Evolutionary conservation across 2,797 vertebrate species (phyloP).

Genomic region (Philypnodon macrostomus): DNA sequence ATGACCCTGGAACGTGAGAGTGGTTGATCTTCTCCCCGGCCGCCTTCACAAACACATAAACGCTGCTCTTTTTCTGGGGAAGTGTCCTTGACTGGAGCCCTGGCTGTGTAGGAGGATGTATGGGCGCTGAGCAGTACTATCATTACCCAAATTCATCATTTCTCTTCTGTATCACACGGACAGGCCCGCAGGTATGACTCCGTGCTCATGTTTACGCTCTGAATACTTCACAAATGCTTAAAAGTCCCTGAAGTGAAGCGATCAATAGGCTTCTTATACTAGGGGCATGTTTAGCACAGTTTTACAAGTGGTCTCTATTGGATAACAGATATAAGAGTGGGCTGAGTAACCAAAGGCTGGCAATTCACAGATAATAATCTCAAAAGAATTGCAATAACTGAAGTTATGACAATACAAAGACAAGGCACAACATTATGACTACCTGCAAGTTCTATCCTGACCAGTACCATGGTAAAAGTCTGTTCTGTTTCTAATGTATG

Average conservation of each 20-base stretch:
- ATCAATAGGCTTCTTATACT: slow-evolving; percentile 34
- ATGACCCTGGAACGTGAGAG: slow-evolving; percentile 11
- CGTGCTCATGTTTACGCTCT: slow-evolving; percentile 14
- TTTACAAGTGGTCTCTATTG: slow-evolving; percentile 9
- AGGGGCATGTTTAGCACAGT: slow-evolving; percentile 28
- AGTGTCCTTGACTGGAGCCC: slow-evolving; percentile 34
- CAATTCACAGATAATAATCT: background rate
- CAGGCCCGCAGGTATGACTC: slow-evolving; percentile 12
- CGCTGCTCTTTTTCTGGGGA: slow-evolving; percentile 9
- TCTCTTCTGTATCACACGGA: slow-evolving; percentile 24
- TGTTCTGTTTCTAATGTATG: too few species aligned
- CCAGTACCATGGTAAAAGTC: too few species aligned
- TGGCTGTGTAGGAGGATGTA: slow-evolving; percentile 24
- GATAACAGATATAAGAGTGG: background rate
- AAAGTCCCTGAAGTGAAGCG: slow-evolving; percentile 29
- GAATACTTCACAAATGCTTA: slow-evolving; percentile 25
- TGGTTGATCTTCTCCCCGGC: slow-evolving; percentile 3
- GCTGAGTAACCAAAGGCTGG: background rate
- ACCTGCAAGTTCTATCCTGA: too few species aligned
- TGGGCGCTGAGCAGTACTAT: slow-evolving; percentile 25
- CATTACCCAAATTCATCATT: slow-evolving; percentile 37
- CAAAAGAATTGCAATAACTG: too few species aligned
- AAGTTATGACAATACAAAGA: too few species aligned
- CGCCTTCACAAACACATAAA: slow-evolving; percentile 15
- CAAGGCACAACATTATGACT: too few species aligned